phyloP scores from a whole-genome alignment of 1,140 invertebrate species.

The Lucilia sericata region DNA sequence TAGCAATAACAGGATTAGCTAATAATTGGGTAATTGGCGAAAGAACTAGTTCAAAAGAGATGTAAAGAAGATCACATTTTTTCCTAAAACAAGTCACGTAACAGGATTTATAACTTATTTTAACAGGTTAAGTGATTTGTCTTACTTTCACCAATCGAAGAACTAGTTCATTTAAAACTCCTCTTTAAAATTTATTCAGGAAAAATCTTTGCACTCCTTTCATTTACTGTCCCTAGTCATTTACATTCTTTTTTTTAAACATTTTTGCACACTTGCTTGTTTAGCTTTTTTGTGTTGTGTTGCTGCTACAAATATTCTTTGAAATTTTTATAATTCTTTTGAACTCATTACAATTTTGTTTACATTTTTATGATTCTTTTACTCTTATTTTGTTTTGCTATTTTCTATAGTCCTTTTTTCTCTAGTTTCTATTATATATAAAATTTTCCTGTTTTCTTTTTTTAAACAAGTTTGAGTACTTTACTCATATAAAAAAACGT shows the following conservation, averaged over 20 bases:
- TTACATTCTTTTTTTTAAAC: not conserved
- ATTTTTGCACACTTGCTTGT: not conserved
- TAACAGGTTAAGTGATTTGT: too few relatives aligned
- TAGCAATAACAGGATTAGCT: too few relatives aligned
- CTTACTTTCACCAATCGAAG: too few relatives aligned
- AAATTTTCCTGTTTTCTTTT: slow-evolving; percentile 14
- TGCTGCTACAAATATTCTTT: not conserved
- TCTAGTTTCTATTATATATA: not conserved
- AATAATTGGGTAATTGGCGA: too few relatives aligned
- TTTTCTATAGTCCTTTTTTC: not conserved
- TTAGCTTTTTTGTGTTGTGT: not conserved
- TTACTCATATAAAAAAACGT: too few relatives aligned
- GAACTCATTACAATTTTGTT: slow-evolving; percentile 22
- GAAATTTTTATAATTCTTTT: slow-evolving; percentile 26
- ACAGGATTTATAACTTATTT: too few relatives aligned
- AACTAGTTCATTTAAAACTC: too few relatives aligned
- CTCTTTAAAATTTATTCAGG: not conserved
- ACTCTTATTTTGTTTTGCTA: not conserved
- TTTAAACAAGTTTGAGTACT: too few relatives aligned
- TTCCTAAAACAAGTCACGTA: too few relatives aligned
- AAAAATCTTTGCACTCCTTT: not conserved
- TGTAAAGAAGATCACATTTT: too few relatives aligned
- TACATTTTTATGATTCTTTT: slow-evolving; percentile 26
- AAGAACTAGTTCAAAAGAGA: too few relatives aligned
- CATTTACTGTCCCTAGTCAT: not conserved